A percentile compares a stretch with the other conserved stretches of the same genome.
Conservation (phyloP, 2,113 vertebrate genomes). For the Rhinolophus sinicus region DNA sequence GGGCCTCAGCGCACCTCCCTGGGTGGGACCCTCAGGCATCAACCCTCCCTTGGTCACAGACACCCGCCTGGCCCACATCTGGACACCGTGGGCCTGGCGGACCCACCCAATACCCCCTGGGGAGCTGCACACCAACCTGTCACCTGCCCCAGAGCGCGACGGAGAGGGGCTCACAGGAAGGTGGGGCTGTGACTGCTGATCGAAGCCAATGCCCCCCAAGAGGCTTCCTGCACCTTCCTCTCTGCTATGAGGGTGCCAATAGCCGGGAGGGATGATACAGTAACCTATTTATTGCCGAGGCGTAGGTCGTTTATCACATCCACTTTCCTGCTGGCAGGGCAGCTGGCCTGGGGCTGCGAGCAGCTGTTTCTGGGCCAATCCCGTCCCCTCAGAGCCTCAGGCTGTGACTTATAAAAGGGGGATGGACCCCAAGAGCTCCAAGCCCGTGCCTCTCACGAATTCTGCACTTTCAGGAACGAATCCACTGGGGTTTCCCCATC, state of each 20-base stretch:
- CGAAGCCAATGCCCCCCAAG: neutral
- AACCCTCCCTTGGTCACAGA: fast-evolving
- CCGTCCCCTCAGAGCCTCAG: fast-evolving
- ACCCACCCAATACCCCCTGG: too few relatives aligned
- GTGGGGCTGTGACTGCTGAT: neutral
- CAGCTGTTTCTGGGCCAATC: too few relatives aligned
- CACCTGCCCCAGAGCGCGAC: too few relatives aligned
- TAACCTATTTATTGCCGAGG: neutral
- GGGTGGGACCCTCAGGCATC: fast-evolving
- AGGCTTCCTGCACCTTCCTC: neutral
- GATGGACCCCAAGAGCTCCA: fast-evolving
- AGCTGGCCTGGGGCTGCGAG: neutral
- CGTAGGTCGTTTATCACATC: neutral
- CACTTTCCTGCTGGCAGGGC: neutral
- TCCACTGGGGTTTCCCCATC: fast-evolving
- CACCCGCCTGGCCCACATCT: fast-evolving
- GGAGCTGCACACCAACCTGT: fast-evolving
- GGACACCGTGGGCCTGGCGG: fast-evolving
- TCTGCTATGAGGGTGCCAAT: neutral
- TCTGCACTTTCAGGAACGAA: fast-evolving
- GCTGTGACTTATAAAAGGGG: fast-evolving
- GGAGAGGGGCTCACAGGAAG: fast-evolving
- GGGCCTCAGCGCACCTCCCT: fast-evolving
- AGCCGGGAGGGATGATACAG: neutral
- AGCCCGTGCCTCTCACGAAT: neutral